phyloP scores from a whole-genome alignment of 1,140 invertebrate species.

The Dreissena polymorpha region DNA sequence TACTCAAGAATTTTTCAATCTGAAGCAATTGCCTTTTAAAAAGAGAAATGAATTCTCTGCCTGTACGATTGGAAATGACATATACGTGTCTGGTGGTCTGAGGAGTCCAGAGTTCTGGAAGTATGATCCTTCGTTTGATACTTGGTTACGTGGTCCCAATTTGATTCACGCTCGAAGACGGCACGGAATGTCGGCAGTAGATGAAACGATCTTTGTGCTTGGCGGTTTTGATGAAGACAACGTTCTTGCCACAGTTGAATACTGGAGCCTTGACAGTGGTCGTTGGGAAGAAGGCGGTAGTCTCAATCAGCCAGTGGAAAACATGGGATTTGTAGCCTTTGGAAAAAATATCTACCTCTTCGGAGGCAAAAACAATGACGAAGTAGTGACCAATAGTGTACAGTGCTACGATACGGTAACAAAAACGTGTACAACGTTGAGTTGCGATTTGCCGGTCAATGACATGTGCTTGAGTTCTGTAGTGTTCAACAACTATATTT shows the following conservation, averaged over 20 bases:
- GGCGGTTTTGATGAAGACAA: conserved; percentile 76
- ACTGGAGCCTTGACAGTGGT: conserved; percentile 70
- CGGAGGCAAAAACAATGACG: conserved; percentile 76
- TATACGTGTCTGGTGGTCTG: conserved; percentile 74
- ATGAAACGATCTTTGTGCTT: conserved; percentile 72
- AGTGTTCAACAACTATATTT: conserved; percentile 71
- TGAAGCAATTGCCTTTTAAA: conserved; percentile 74
- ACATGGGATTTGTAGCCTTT: conserved; percentile 75
- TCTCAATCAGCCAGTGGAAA: conserved; percentile 73
- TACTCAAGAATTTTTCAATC: conserved; percentile 68
- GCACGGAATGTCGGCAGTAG: conserved; percentile 75
- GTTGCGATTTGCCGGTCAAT: conserved; percentile 69
- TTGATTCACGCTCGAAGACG: conserved; percentile 72
- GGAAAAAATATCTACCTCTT: conserved; percentile 74
- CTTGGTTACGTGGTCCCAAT: conserved; percentile 71
- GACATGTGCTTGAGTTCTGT: conserved; percentile 76
- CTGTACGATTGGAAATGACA: conserved; percentile 73
- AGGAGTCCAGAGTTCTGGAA: conserved; percentile 76
- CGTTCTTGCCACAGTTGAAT: conserved; percentile 73
- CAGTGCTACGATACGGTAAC: conserved; percentile 74
- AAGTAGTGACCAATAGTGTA: conserved; percentile 73
- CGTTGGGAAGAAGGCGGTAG: conserved; percentile 68
- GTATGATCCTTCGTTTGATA: conserved; percentile 74
- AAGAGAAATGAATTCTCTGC: conserved; percentile 76
- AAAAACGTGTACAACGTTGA: conserved; percentile 60